Conservation (phyloP, 2,113 vertebrate genomes). For the Peromyscus leucopus region DNA sequence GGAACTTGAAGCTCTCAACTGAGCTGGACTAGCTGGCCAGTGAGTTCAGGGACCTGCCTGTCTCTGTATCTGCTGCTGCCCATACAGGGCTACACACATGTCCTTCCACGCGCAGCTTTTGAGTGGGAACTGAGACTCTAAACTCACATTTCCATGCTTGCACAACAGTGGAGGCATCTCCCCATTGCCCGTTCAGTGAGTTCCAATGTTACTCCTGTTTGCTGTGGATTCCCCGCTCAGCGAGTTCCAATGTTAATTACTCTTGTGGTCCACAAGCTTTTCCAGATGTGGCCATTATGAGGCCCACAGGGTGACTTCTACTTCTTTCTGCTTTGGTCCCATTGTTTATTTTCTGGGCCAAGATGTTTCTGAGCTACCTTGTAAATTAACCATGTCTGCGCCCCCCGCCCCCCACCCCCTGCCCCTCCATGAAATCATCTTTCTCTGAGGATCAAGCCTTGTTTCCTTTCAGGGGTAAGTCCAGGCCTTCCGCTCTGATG, state of each 20-base stretch:
- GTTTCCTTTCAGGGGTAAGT: background rate
- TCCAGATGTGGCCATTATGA: background rate
- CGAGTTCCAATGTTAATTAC: background rate
- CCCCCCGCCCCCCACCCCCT: background rate
- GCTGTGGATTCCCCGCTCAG: background rate
- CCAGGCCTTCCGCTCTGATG: background rate
- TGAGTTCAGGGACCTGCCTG: background rate
- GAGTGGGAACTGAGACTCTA: background rate
- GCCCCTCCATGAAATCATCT: background rate
- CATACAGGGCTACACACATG: background rate
- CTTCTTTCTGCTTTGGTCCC: background rate
- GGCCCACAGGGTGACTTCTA: background rate
- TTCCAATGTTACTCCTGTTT: background rate
- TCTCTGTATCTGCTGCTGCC: background rate
- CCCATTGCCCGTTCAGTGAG: background rate
- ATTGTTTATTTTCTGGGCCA: background rate
- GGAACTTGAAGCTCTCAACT: background rate
- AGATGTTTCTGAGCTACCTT: background rate
- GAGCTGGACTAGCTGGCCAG: background rate
- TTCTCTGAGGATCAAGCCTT: background rate
- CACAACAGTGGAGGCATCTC: background rate
- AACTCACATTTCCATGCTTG: background rate
- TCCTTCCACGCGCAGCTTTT: background rate
- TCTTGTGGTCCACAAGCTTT: background rate
- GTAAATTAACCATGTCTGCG: background rate